Evolutionary conservation across 2,888 invertebrate genomes (phyloP).

Genomic region (Cyaniris semiargus): DNA sequence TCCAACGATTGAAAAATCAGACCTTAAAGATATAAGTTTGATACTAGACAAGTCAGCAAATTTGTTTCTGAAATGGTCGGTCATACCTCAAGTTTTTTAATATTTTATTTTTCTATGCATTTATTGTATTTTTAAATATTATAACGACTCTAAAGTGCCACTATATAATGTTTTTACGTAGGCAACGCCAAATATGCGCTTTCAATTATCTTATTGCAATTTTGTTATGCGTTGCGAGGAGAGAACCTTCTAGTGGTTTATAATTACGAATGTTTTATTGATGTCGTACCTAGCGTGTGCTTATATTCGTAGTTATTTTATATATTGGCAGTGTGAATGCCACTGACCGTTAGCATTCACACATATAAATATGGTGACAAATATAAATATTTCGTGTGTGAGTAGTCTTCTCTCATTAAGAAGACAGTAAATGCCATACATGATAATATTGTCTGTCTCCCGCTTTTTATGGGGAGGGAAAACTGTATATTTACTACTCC

Average conservation of each 20-base stretch:
- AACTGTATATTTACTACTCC: too few species aligned
- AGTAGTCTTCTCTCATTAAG: too few species aligned
- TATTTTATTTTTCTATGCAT: constrained; percentile 6
- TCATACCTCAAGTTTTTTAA: background rate
- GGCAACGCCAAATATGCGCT: background rate
- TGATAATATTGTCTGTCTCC: too few species aligned
- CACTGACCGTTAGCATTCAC: too few species aligned
- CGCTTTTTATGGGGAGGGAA: too few species aligned
- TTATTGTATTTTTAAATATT: background rate
- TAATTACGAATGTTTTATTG: background rate
- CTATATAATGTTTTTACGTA: background rate
- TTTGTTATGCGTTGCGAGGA: background rate
- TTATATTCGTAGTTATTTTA: background rate
- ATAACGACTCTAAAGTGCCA: background rate
- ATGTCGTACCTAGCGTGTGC: background rate
- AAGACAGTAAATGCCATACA: too few species aligned
- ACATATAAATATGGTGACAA: too few species aligned
- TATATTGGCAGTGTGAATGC: too few species aligned
- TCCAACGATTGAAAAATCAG: background rate
- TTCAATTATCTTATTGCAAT: background rate
- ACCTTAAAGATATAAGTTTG: background rate
- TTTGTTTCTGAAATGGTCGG: background rate
- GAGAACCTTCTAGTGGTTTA: background rate
- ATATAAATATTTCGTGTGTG: too few species aligned
- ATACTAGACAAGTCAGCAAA: background rate